A percentile compares a stretch with the other conserved stretches of the same genome.
These are phyloP conservation scores for Equus quagga DNA, from an alignment of 2,113 vertebrate genomes.

Conservation along the genomic window DNA sequence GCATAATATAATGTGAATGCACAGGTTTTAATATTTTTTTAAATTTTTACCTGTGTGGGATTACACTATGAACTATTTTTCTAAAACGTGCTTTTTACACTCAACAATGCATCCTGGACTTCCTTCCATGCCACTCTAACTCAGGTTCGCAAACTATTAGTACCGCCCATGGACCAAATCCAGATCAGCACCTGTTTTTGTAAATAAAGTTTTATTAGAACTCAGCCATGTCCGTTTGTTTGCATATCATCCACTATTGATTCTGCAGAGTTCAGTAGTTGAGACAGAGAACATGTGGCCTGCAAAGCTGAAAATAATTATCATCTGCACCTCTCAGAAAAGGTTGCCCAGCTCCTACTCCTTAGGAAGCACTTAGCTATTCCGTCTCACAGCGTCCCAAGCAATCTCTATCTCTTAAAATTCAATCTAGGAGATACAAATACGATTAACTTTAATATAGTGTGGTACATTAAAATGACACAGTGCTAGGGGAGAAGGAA, in stretches of 20 bases:
- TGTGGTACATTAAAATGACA: neutral
- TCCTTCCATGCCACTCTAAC: neutral
- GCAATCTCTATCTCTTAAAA: neutral
- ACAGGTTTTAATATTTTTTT: neutral
- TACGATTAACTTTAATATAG: neutral
- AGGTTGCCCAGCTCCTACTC: neutral
- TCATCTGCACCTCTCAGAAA: neutral
- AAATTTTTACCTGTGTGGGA: neutral
- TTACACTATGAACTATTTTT: neutral
- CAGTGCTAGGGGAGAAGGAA: neutral
- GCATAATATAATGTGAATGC: neutral
- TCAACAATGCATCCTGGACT: neutral
- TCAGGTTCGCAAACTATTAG: neutral
- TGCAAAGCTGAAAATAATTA: neutral
- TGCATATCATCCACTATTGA: neutral
- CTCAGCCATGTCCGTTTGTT: neutral
- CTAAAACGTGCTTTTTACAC: neutral
- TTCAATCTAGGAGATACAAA: neutral
- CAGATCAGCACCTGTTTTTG: neutral
- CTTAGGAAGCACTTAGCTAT: neutral
- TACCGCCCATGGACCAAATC: neutral
- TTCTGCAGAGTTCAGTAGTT: neutral
- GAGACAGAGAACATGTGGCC: neutral
- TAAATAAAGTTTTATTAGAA: conserved; percentile 8
- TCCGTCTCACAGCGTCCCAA: neutral